Percentiles rank a stretch among this genome's conserved stretches.
Evolutionary conservation across 2,113 vertebrate genomes (phyloP).

Genomic region (Dermatemys mawii): DNA sequence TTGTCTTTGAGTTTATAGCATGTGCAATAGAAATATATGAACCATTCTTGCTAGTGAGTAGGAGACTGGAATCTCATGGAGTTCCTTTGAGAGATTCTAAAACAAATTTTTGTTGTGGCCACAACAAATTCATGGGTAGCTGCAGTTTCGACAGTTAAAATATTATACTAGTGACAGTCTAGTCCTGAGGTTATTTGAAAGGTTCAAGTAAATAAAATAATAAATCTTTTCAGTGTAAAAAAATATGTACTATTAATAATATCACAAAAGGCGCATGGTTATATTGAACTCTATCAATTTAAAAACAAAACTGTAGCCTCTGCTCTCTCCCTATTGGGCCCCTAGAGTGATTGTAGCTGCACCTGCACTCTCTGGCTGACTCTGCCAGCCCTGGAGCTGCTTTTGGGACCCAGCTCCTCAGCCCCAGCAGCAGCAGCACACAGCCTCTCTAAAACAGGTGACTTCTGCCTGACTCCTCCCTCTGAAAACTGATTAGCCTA

Average conservation of each 20-base stretch:
- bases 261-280: not conserved
- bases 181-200: not conserved
- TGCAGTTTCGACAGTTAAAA: not conserved
- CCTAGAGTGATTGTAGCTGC: not conserved
- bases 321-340: too few relatives aligned
- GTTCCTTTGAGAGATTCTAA: not conserved
- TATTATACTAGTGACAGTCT: not conserved
- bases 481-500: not conserved
- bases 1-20: not conserved
- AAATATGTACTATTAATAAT: too few relatives aligned
- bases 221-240: not conserved
- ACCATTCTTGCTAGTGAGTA: not conserved
- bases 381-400: not conserved
- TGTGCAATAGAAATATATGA: not conserved
- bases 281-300: not conserved
- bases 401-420: not conserved
- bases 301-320: not conserved
- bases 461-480: not conserved
- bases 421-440: too few relatives aligned
- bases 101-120: not conserved
- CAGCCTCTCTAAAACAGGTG: not conserved
- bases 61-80: not conserved
- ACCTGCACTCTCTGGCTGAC: not conserved
- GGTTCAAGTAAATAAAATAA: not conserved
- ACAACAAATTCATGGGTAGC: not conserved